These are phyloP conservation scores for Orthonychiurus folsomi DNA, from an alignment of 2,888 invertebrate species.

Conservation along the genomic window DNA sequence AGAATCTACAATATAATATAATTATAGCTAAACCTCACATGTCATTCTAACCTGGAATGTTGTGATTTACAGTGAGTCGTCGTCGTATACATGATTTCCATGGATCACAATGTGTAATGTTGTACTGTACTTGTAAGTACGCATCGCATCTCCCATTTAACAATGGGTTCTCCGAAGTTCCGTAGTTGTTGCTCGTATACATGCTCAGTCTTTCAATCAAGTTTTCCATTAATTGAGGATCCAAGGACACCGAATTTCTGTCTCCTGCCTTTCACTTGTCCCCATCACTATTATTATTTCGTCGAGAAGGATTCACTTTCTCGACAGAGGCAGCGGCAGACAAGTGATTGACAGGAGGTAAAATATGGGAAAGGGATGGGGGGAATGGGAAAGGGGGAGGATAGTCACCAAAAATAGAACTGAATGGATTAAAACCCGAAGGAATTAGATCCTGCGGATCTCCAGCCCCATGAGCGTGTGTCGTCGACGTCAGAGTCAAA, in stretches of 20 bases:
- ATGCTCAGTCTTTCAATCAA: not conserved
- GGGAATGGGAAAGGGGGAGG: constrained; percentile 33
- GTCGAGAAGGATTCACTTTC: not conserved
- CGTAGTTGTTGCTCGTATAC: not conserved
- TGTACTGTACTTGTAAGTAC: not conserved
- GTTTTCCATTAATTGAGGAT: not conserved
- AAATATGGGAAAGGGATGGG: constrained; percentile 27
- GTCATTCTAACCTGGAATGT: no score
- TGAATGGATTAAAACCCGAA: constrained; percentile 33
- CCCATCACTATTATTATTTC: constrained; percentile 1
- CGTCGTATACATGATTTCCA: not conserved
- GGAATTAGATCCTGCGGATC: constrained; percentile 21
- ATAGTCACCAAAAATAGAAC: constrained; percentile 31
- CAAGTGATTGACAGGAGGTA: constrained; percentile 21
- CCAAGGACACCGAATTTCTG: no score
- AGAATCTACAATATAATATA: no score
- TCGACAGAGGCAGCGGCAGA: not conserved
- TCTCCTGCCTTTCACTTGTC: constrained; percentile 13
- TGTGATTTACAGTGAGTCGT: no score
- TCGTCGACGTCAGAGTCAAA: not conserved
- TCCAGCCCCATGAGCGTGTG: not conserved
- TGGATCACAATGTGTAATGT: no score
- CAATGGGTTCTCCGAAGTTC: not conserved
- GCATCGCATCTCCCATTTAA: not conserved
- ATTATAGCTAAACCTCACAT: no score